These are phyloP conservation scores for Heliocidaris tuberculata DNA, from an alignment of 35 echinoderm and acorn worm species.

Conservation along the genomic window DNA sequence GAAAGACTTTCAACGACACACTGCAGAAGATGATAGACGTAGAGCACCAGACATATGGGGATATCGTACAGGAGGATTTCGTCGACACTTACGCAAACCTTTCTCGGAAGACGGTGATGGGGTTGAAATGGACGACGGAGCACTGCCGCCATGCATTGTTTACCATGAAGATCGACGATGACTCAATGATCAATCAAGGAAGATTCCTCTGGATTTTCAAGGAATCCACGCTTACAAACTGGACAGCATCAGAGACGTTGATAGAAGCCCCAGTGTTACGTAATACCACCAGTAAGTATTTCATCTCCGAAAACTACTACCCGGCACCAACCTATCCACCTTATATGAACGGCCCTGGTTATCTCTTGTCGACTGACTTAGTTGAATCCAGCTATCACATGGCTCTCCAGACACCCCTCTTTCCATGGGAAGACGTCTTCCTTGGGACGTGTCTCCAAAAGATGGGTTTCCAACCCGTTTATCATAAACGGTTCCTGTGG, in stretches of 20 bases:
- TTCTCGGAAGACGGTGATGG: constrained; percentile 70
- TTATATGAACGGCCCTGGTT: constrained; percentile 58
- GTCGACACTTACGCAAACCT: constrained; percentile 63
- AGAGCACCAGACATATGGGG: constrained; percentile 46
- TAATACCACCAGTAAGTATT: constrained; percentile 48
- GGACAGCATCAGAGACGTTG: constrained; percentile 40
- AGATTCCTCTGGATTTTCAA: constrained; percentile 54
- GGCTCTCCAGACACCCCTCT: constrained; percentile 43
- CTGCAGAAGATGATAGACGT: constrained; percentile 27
- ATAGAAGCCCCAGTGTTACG: constrained; percentile 36
- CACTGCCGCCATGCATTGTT: constrained; percentile 63
- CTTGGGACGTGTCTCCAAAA: constrained; percentile 56
- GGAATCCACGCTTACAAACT: constrained; percentile 43
- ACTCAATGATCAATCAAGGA: constrained; percentile 57
- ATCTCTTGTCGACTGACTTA: constrained; percentile 68
- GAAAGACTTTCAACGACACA: not conserved
- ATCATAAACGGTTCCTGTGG: constrained; percentile 12
- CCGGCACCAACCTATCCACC: constrained; percentile 58
- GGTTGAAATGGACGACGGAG: constrained; percentile 65
- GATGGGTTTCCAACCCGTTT: not conserved
- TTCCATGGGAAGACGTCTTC: constrained; percentile 72
- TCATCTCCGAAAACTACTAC: constrained; percentile 49
- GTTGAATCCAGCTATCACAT: constrained; percentile 43
- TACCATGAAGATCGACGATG: constrained; percentile 79
- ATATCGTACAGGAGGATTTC: constrained; percentile 77